Percentiles rank a stretch among this genome's conserved stretches.
Evolutionary conservation across 2,113 vertebrate species (phyloP).

Genomic region (Pleuronectes platessa): DNA sequence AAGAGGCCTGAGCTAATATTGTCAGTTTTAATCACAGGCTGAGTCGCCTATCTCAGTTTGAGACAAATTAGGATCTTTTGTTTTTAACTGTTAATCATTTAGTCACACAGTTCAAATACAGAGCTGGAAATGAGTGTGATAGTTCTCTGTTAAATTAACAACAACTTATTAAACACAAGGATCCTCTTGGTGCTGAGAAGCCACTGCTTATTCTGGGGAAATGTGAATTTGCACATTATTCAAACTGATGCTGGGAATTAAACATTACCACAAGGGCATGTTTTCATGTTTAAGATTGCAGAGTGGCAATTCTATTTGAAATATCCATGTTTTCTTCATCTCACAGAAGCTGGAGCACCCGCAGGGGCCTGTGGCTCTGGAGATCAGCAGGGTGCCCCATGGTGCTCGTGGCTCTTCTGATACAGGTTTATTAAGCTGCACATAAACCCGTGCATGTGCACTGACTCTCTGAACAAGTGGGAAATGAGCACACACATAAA

Average conservation of each 20-base stretch:
- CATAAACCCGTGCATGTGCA: neutral
- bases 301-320: constrained; percentile 54
- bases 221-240: constrained; percentile 16
- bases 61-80: neutral
- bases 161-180: constrained; percentile 28
- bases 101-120: neutral
- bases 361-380: constrained; percentile 15
- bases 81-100: neutral
- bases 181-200: constrained; percentile 11
- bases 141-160: constrained; percentile 52
- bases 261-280: constrained; percentile 17
- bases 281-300: constrained; percentile 51
- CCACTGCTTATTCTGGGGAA: constrained; percentile 6
- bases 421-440: constrained; percentile 26
- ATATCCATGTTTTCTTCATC: constrained; percentile 43
- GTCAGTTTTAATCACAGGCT: neutral
- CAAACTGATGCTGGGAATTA: constrained; percentile 29
- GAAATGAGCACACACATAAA: constrained; percentile 2
- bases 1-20: neutral
- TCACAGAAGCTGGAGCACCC: constrained; percentile 18
- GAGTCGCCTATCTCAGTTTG: neutral
- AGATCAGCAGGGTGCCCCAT: constrained; percentile 16
- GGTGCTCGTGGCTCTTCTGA: constrained; percentile 33
- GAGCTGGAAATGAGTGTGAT: neutral
- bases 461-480: neutral